Conservation (phyloP, 2,888 invertebrate species). For the Pammene aurita region DNA sequence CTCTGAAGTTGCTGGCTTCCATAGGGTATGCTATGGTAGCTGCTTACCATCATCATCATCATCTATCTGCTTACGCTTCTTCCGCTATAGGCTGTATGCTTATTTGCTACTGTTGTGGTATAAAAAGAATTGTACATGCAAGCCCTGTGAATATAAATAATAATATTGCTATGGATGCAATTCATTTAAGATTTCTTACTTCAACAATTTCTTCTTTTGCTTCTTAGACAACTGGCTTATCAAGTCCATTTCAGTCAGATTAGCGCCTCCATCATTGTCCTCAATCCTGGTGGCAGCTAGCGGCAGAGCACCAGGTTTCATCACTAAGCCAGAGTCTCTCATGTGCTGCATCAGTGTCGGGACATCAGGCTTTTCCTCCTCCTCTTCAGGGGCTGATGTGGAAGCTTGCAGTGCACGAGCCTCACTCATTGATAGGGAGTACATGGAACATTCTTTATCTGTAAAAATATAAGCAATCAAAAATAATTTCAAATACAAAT, state of each 20-base stretch:
- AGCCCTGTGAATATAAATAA: no score
- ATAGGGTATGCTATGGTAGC: no score
- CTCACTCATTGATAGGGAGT: conserved; percentile 91
- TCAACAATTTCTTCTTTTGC: conserved; percentile 95
- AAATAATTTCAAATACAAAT: no score
- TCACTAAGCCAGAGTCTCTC: conserved; percentile 94
- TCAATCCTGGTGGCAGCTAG: conserved; percentile 82
- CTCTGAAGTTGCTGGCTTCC: no score
- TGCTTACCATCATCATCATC: no score
- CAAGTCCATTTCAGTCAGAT: conserved; percentile 88
- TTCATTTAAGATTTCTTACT: conserved; percentile 74
- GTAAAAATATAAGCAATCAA: conserved; percentile 44
- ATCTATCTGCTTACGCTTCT: no score
- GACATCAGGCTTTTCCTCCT: conserved; percentile 83
- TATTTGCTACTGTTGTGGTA: no score
- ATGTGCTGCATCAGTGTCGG: conserved; percentile 93
- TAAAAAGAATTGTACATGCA: no score
- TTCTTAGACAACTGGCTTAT: conserved; percentile 92
- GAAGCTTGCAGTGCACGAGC: conserved; percentile 89
- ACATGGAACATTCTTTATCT: conserved; percentile 98
- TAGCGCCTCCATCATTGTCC: conserved; percentile 83
- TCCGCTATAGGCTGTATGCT: no score
- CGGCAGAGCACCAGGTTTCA: conserved; percentile 90
- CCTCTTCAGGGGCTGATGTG: conserved; percentile 88
- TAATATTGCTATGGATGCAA: no score